These are phyloP conservation scores for Melanotaenia parkinsoni DNA, from an alignment of 2,797 vertebrate genomes.

Conservation along the genomic window DNA sequence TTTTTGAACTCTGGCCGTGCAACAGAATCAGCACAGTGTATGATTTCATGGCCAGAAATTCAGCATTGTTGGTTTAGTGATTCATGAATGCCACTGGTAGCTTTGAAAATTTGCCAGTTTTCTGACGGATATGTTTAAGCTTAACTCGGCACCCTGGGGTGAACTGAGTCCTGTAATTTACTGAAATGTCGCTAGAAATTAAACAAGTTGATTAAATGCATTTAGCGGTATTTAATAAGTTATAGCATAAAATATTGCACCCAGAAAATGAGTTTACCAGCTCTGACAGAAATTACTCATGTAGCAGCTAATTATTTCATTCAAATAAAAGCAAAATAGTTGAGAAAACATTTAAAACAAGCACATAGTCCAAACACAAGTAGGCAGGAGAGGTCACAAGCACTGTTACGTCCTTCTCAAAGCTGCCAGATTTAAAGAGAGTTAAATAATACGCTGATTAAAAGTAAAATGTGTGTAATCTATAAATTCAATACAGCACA, in stretches of 20 bases:
- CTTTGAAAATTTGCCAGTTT: background rate
- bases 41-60: background rate
- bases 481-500: no score
- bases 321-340: background rate
- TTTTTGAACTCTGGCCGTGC: background rate
- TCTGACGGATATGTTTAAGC: background rate
- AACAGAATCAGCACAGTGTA: background rate
- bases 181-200: background rate
- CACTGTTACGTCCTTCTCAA: background rate
- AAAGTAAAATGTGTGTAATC: no score
- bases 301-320: background rate
- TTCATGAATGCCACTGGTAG: background rate
- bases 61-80: background rate
- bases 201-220: background rate
- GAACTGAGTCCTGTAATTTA: background rate
- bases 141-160: background rate
- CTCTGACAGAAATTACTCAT: background rate
- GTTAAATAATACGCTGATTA: no score
- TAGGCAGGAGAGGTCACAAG: no score
- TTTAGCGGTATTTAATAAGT: background rate
- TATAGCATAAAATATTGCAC: background rate
- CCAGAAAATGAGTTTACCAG: background rate
- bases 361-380: background rate
- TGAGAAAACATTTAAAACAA: background rate
- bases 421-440: no score